These are phyloP conservation scores for Venturia canescens DNA, from an alignment of 1,140 invertebrate genomes.

Conservation along the genomic window DNA sequence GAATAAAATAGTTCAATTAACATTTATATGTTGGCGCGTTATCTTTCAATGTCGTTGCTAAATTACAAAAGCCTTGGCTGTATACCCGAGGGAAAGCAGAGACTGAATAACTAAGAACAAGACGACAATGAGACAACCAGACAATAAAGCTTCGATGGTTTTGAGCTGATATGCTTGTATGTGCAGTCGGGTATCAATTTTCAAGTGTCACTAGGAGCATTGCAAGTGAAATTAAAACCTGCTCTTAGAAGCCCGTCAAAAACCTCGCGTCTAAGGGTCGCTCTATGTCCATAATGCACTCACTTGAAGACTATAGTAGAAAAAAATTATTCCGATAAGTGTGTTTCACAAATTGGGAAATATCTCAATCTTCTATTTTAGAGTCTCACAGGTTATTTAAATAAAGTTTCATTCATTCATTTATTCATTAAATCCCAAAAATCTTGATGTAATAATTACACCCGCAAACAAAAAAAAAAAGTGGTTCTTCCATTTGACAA, in stretches of 20 bases:
- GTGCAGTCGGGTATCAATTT: slow-evolving; percentile 57
- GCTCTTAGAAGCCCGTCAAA: slow-evolving; percentile 66
- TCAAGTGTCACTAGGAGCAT: slow-evolving; percentile 20
- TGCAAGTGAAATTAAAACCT: slow-evolving; percentile 64
- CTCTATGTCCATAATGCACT: slow-evolving; percentile 67
- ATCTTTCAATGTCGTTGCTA: no score
- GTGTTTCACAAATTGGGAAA: background rate
- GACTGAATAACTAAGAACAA: background rate
- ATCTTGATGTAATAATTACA: background rate
- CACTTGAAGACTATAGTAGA: slow-evolving; percentile 47
- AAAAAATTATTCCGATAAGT: background rate
- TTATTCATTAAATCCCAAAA: no score
- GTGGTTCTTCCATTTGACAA: no score
- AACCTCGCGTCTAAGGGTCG: slow-evolving; percentile 67
- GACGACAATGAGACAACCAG: slow-evolving; percentile 7
- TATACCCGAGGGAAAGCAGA: background rate
- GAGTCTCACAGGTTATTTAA: no score
- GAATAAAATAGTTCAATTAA: background rate
- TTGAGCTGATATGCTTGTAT: slow-evolving; percentile 20
- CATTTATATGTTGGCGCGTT: background rate
- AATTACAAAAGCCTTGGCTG: no score
- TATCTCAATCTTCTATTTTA: no score
- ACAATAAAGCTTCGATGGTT: background rate
- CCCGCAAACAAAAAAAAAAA: no score
- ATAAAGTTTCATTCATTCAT: no score